phyloP scores from a whole-genome alignment of 2,113 vertebrate species.

The Corythaeola cristata region DNA sequence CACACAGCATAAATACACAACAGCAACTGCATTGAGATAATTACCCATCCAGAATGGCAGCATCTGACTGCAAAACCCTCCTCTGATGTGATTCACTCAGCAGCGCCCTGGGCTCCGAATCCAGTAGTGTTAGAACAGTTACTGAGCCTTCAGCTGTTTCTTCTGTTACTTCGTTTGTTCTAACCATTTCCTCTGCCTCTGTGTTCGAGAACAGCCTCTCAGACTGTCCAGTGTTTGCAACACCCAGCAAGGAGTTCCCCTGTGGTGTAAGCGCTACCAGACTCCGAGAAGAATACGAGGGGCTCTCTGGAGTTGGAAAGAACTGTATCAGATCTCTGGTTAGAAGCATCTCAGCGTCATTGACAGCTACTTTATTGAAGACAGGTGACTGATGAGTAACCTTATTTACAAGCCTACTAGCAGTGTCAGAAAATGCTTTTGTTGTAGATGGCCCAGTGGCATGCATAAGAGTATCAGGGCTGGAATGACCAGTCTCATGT shows the following conservation, averaged over 20 bases:
- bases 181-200: background rate
- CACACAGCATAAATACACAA: accelerated
- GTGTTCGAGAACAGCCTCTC: background rate
- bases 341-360: background rate
- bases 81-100: background rate
- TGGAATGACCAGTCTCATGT: background rate
- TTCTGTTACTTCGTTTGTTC: background rate
- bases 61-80: background rate
- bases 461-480: accelerated
- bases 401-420: background rate
- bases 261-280: accelerated
- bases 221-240: background rate
- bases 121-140: background rate
- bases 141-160: background rate
- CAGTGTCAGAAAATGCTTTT: background rate
- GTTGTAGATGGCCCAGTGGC: background rate
- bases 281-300: accelerated
- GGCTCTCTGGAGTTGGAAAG: background rate
- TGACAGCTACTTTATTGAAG: too few relatives aligned
- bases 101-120: background rate
- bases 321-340: background rate
- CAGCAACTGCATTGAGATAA: background rate
- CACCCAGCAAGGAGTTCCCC: background rate
- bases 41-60: constrained; percentile 15
- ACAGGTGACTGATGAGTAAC: background rate